These are phyloP conservation scores for Psococerastis gibbosa DNA, from an alignment of 2,888 invertebrate species.

Conservation along the genomic window DNA sequence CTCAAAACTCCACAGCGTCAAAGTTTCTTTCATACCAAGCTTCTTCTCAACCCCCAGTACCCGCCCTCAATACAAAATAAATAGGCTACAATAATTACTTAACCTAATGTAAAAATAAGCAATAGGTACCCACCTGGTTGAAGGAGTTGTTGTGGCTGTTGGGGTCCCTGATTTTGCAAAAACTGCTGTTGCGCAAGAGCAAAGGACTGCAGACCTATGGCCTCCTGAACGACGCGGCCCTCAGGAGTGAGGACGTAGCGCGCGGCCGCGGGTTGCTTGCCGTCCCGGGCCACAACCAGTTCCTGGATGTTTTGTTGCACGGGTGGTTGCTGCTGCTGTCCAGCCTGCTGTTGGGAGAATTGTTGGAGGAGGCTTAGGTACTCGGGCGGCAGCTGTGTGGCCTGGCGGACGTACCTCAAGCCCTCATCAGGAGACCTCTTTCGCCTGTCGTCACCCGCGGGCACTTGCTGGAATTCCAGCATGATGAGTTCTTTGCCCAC, in stretches of 20 bases:
- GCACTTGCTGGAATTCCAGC: background rate
- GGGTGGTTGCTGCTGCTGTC: conserved; percentile 1
- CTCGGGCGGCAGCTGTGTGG: background rate
- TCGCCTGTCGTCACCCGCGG: background rate
- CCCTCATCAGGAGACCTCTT: background rate
- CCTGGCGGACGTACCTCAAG: background rate
- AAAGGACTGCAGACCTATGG: background rate
- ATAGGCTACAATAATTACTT: no score
- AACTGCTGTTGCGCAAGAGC: background rate
- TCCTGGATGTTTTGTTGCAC: conserved; percentile 2
- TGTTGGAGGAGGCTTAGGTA: conserved; percentile 1
- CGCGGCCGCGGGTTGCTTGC: conserved; percentile 7
- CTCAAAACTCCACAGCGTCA: no score
- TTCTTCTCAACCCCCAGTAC: no score
- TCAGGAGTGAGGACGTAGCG: conserved; percentile 5
- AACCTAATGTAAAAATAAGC: no score
- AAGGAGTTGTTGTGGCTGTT: background rate
- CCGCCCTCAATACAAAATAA: no score
- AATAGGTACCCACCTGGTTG: conserved; percentile 1
- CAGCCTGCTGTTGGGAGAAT: background rate
- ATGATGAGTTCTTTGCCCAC: background rate
- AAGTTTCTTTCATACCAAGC: background rate
- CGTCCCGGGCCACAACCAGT: conserved; percentile 5
- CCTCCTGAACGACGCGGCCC: background rate
- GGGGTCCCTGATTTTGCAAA: background rate